Percentiles rank a stretch among this genome's conserved stretches.
Evolutionary conservation across 2,888 invertebrate species (phyloP).

Genomic region (Cheilosia pagana): DNA sequence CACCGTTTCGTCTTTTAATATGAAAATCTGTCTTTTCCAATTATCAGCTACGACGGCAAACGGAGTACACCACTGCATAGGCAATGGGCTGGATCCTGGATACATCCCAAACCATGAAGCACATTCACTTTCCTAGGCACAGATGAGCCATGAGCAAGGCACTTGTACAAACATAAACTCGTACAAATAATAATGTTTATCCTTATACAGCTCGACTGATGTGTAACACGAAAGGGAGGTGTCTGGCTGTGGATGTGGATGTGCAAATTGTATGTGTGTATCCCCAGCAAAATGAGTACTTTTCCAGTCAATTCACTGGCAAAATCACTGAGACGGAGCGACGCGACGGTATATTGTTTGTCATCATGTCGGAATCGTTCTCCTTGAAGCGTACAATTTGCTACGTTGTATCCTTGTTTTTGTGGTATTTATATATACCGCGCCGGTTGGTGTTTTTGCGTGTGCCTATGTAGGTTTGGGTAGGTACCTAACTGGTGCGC

Average conservation of each 20-base stretch:
- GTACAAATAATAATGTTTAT: constrained; percentile 69
- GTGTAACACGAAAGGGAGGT: not conserved
- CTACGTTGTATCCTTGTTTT: constrained; percentile 6
- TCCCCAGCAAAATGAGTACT: constrained; percentile 70
- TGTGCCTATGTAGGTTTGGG: too few relatives aligned
- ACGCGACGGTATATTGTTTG: constrained; percentile 34
- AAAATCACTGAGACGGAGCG: constrained; percentile 58
- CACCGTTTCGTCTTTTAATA: constrained; percentile 48
- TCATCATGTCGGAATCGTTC: constrained; percentile 18
- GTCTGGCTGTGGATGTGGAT: constrained; percentile 33
- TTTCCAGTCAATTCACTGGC: constrained; percentile 74
- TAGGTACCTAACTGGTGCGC: not conserved
- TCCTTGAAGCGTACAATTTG: constrained; percentile 36
- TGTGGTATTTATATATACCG: constrained; percentile 29
- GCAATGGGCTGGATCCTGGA: constrained; percentile 19
- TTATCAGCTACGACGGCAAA: constrained; percentile 41
- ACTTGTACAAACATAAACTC: constrained; percentile 49
- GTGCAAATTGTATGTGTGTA: constrained; percentile 68
- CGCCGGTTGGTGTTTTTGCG: not conserved
- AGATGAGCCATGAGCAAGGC: constrained; percentile 38
- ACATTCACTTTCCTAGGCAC: constrained; percentile 50
- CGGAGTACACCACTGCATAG: not conserved
- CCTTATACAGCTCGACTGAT: constrained; percentile 55
- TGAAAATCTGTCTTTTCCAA: constrained; percentile 72
- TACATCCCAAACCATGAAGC: constrained; percentile 27